Evolutionary conservation across 2,797 vertebrate genomes (phyloP).

Genomic region (Saxicola maurus): DNA sequence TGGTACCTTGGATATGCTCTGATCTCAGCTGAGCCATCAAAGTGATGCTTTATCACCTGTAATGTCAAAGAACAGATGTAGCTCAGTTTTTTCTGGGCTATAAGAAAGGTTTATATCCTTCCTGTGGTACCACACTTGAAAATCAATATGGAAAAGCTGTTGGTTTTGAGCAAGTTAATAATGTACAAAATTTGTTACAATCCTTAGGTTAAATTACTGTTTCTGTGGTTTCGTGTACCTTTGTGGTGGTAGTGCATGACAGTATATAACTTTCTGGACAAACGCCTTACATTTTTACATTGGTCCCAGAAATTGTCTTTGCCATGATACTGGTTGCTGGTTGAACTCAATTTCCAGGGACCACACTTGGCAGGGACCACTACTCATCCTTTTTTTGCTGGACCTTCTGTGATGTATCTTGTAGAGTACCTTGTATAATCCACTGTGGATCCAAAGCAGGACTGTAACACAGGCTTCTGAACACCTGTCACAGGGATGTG

Average conservation of each 20-base stretch:
- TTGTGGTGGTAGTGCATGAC: neutral
- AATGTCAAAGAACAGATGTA: slow-evolving; percentile 60
- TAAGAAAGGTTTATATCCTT: slow-evolving; percentile 20
- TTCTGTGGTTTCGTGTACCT: neutral
- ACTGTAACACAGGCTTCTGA: neutral
- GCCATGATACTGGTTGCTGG: neutral
- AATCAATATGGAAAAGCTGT: slow-evolving; percentile 15
- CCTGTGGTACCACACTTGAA: slow-evolving; percentile 33
- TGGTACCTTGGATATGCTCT: slow-evolving; percentile 33
- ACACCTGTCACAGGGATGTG: neutral
- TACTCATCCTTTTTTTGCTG: neutral
- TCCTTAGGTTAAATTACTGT: neutral
- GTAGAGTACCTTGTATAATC: neutral
- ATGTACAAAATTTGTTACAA: neutral
- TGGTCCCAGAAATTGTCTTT: neutral
- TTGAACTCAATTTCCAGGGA: neutral
- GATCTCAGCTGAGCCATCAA: slow-evolving; percentile 57
- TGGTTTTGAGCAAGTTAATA: neutral
- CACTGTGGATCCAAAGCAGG: neutral
- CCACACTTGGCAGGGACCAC: neutral
- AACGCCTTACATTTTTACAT: neutral
- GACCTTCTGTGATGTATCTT: neutral
- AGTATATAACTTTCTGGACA: neutral
- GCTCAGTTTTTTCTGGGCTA: neutral
- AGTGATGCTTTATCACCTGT: slow-evolving; percentile 54